phyloP scores from a whole-genome alignment of 2,888 invertebrate species.

The Perithous albicinctus region DNA sequence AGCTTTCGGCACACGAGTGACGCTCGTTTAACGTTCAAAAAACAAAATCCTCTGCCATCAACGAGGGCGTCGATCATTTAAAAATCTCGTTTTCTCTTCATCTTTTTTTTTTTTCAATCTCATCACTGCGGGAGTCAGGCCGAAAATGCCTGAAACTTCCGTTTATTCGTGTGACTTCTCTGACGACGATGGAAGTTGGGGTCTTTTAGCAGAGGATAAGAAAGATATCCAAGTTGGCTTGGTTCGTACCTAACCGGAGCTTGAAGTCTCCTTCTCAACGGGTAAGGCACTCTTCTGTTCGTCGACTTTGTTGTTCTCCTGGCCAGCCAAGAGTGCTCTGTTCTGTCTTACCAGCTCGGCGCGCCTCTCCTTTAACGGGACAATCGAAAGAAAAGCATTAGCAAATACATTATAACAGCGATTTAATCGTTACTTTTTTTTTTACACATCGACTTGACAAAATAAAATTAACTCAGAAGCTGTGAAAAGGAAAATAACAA shows the following conservation, averaged over 20 bases:
- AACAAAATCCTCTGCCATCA: conserved; percentile 52
- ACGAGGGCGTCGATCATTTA: conserved; percentile 43
- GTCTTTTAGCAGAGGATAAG: conserved; percentile 56
- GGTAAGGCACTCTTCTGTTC: conserved; percentile 77
- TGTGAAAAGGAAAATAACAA: conserved; percentile 33
- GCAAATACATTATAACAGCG: background rate
- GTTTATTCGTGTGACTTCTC: conserved; percentile 25
- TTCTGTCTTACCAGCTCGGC: conserved; percentile 96
- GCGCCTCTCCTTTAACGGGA: conserved; percentile 92
- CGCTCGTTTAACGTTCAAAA: conserved; percentile 15
- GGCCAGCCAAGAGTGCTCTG: conserved; percentile 90
- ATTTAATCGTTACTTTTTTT: conserved; percentile 5
- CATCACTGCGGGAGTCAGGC: conserved; percentile 22
- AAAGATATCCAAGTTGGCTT: conserved; percentile 47
- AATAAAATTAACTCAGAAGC: conserved; percentile 46
- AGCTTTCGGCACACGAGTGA: conserved; percentile 11
- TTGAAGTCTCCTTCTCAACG: conserved; percentile 87
- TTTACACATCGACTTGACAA: conserved; percentile 34
- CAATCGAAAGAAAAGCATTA: conserved; percentile 38
- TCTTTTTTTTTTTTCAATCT: too few species aligned
- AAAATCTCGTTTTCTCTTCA: conserved; percentile 38
- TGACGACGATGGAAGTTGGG: conserved; percentile 53
- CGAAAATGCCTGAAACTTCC: conserved; percentile 28
- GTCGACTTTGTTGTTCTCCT: conserved; percentile 82
- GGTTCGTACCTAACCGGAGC: conserved; percentile 87